Conservation (phyloP, 2,888 invertebrate species). For the Leptopilina syphax region DNA sequence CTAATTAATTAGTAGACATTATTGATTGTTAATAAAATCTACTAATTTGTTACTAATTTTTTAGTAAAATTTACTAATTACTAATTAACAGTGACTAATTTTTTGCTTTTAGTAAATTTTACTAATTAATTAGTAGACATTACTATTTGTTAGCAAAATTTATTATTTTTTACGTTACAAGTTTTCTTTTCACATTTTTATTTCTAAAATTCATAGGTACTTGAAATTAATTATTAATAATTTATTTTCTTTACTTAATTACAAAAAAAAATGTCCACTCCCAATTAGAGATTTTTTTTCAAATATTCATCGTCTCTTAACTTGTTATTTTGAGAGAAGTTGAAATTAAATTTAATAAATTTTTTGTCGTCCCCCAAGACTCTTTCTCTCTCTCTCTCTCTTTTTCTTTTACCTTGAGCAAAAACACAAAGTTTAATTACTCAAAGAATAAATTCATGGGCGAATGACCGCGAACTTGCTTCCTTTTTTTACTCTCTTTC, state of each 20-base stretch:
- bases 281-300: background rate
- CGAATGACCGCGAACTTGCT: conserved; percentile 47
- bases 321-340: background rate
- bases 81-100: too few relatives aligned
- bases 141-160: too few relatives aligned
- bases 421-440: conserved; percentile 54
- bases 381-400: too few relatives aligned
- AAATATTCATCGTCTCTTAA: background rate
- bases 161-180: too few relatives aligned
- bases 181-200: too few relatives aligned
- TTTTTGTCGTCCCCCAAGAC: background rate
- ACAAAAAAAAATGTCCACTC: background rate
- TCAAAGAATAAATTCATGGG: conserved; percentile 52
- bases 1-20: too few relatives aligned
- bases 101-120: too few relatives aligned
- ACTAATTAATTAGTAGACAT: too few relatives aligned
- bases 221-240: background rate
- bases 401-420: background rate
- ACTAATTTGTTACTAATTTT: too few relatives aligned
- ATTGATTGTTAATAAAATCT: too few relatives aligned
- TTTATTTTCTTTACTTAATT: background rate
- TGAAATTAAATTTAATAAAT: too few relatives aligned
- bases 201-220: background rate
- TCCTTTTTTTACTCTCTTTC: conserved; percentile 41
- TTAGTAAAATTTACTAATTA: too few relatives aligned